Base-by-base conservation (phyloP, 2,888 invertebrate species). In the Lasioglossum oenotherae region DNA sequence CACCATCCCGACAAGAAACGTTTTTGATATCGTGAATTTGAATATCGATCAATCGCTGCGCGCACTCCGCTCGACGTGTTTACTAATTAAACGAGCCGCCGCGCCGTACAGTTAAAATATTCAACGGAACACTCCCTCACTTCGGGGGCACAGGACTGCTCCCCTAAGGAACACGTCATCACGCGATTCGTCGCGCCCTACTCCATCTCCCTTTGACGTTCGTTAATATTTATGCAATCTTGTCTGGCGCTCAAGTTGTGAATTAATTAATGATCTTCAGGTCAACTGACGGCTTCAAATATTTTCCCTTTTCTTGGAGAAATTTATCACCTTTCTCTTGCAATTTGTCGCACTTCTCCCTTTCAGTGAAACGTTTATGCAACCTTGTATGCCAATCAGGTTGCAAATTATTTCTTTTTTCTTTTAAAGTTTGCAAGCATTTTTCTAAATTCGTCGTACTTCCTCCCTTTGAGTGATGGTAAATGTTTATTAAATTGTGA, bases 41-140 rank as follows among this genome's bases (percentile, higher is more conserved):
- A 72, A 73, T 74, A 84, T 82, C 77, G 77, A 84, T 74, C 82
- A 31, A 27, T 16, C 35, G 38, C 27, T 12, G 10, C 67, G 57
- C n/a, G 5, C 12, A 10, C 19, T 27, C 3, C 0, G 64, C 19
- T 23, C 44, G 64, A 16, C 67, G 19, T 84, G 82, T 84, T 84
- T 80, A 80, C 73, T 80, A 80, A 85, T 87, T 86, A 82, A 71
- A 16, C 67, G 78, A 41, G 38, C 74, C 46, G 64, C 38, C 67
- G 57, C 46, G 64, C 38, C 67, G 57, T 44, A 64, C 72, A 60
- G 72, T 67, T 84, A 80, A 87, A 84, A 87, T 86, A 87, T 87
- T 86, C 87, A 83, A 80, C 44, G 73, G 72, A 80, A 78, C 71
- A 60, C 73, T 73, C 71, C 76, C 53, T 72, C 77, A 77, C 81